phyloP scores from a whole-genome alignment of 53 echinoderm and acorn worm species.

The Luidia sarsii region DNA sequence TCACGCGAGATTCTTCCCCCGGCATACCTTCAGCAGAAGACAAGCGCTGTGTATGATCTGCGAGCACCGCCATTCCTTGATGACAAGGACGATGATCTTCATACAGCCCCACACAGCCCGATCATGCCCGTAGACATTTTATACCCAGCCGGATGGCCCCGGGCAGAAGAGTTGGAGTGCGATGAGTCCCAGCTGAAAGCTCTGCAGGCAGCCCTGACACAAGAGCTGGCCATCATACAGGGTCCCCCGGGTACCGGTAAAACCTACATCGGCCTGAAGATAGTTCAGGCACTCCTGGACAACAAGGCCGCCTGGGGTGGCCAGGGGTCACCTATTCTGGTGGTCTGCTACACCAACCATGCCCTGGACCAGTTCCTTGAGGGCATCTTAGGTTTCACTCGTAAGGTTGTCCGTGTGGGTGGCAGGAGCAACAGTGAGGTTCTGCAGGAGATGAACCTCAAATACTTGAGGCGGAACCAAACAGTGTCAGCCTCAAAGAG shows the following conservation, averaged over 20 bases:
- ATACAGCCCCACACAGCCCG: not conserved
- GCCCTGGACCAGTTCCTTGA: slow-evolving; percentile 97
- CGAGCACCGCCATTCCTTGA: slow-evolving; percentile 40
- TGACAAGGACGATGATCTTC: not conserved
- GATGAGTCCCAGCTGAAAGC: slow-evolving; percentile 85
- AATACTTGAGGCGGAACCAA: slow-evolving; percentile 43
- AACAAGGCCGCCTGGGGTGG: slow-evolving; percentile 33
- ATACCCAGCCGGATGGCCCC: too few relatives aligned
- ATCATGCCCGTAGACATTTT: slow-evolving; percentile 3
- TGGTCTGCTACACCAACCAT: slow-evolving; percentile 96
- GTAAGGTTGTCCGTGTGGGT: slow-evolving; percentile 72
- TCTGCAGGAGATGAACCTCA: slow-evolving; percentile 18
- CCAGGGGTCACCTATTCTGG: slow-evolving; percentile 64
- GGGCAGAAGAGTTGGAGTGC: slow-evolving; percentile 53
- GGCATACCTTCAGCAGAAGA: slow-evolving; percentile 52
- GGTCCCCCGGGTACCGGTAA: slow-evolving; percentile 98
- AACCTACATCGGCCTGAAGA: slow-evolving; percentile 94
- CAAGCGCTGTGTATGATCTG: too few relatives aligned
- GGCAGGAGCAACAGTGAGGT: slow-evolving; percentile 60
- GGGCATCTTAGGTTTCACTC: slow-evolving; percentile 63
- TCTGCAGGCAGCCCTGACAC: slow-evolving; percentile 72
- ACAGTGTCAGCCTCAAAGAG: not conserved
- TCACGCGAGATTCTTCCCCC: slow-evolving; percentile 44
- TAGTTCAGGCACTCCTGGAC: slow-evolving; percentile 70
- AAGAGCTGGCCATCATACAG: slow-evolving; percentile 87